These are phyloP conservation scores for Zygaena filipendulae DNA, from an alignment of 2,888 invertebrate genomes.

Conservation along the genomic window DNA sequence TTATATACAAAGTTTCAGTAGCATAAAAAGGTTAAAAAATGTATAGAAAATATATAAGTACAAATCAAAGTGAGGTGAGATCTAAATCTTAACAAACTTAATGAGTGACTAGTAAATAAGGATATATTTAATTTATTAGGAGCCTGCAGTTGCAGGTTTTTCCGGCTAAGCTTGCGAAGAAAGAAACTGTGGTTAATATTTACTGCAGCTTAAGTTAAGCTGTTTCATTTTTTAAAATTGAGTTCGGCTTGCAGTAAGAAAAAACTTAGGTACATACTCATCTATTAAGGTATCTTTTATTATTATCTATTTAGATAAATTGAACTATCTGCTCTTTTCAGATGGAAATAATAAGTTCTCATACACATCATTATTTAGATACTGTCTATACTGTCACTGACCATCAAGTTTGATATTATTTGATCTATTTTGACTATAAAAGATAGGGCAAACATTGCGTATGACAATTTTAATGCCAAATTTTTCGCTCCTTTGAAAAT, in stretches of 20 bases:
- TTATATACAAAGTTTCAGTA: no score
- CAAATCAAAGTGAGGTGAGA: no score
- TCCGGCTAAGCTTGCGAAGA: conserved; percentile 36
- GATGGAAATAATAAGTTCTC: no score
- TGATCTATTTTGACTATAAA: no score
- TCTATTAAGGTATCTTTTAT: conserved; percentile 7
- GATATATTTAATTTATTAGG: conserved; percentile 53
- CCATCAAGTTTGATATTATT: no score
- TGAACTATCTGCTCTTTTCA: conserved; percentile 2
- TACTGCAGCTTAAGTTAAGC: conserved; percentile 37
- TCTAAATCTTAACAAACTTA: conserved; percentile 36
- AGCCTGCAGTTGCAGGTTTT: conserved; percentile 46
- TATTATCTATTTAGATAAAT: conserved; percentile 7
- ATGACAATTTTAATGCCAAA: no score
- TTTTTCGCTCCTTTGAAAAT: no score
- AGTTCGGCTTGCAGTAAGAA: conserved; percentile 19
- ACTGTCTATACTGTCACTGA: no score
- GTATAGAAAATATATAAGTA: conserved; percentile 5
- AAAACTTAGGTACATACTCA: conserved; percentile 1
- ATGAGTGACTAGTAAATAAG: conserved; percentile 47
- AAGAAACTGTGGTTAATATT: conserved; percentile 27
- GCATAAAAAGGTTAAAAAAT: no score
- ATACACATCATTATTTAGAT: no score
- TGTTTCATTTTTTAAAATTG: conserved; percentile 27
- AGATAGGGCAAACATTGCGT: no score